Evolutionary conservation across 2,113 vertebrate genomes (phyloP).

Genomic region (Paratilapia polleni): DNA sequence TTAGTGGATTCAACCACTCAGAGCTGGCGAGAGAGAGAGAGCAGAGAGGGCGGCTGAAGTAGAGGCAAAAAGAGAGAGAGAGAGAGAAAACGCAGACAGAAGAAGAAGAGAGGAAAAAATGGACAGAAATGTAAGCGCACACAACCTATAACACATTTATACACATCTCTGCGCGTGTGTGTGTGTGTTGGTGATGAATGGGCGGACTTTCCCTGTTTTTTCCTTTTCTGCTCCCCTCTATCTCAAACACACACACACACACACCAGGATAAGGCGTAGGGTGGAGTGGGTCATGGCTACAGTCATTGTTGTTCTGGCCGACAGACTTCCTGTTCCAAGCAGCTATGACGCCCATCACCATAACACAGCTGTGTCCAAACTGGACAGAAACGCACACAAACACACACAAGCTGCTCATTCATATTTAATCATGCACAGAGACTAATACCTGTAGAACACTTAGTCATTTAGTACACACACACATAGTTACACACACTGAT

Average conservation of each 20-base stretch:
- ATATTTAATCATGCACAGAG: constrained; percentile 9
- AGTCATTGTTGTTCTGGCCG: constrained; percentile 80
- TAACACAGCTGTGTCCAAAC: constrained; percentile 71
- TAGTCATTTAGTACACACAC: background rate
- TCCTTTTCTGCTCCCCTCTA: constrained; percentile 30
- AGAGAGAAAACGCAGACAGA: background rate
- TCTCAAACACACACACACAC: constrained; percentile 28
- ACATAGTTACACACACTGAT: background rate
- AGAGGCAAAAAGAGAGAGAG: background rate
- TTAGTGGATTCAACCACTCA: constrained; percentile 56
- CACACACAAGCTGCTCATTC: constrained; percentile 8
- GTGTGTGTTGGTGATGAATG: constrained; percentile 34
- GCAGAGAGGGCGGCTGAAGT: background rate
- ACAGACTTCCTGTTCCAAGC: constrained; percentile 81
- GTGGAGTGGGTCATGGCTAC: constrained; percentile 74
- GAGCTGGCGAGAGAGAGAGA: constrained; percentile 30
- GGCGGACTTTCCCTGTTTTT: constrained; percentile 57
- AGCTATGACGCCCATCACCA: constrained; percentile 65
- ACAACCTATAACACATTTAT: background rate
- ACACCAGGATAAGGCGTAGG: constrained; percentile 57
- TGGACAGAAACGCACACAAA: constrained; percentile 10
- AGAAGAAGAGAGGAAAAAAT: background rate
- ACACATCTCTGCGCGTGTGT: background rate
- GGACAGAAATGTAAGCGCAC: background rate
- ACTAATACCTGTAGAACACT: constrained; percentile 6